A percentile compares a stretch with the other conserved stretches of the same genome.
Evolutionary conservation across 2,797 vertebrate genomes (phyloP).

Genomic region (Tapera naevia): DNA sequence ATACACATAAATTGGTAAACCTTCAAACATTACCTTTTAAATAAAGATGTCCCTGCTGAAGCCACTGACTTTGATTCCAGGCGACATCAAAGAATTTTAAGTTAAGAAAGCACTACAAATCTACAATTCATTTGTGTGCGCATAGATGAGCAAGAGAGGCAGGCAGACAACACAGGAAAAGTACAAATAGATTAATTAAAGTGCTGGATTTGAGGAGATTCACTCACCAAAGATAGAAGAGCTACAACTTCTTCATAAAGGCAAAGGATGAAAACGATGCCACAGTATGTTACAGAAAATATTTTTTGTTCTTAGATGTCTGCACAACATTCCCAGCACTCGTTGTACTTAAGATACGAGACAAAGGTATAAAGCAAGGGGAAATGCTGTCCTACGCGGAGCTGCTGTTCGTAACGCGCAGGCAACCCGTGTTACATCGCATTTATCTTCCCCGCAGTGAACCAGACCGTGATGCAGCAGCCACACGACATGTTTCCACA

Average conservation of each 20-base stretch:
- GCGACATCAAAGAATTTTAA: constrained; percentile 52
- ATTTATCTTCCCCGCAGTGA: constrained; percentile 37
- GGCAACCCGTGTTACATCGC: not conserved
- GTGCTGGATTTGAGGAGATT: constrained; percentile 55
- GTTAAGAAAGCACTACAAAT: constrained; percentile 57
- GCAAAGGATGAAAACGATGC: constrained; percentile 61
- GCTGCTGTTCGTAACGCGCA: not conserved
- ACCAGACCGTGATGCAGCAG: constrained; percentile 25
- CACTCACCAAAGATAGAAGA: constrained; percentile 39
- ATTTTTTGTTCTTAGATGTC: constrained; percentile 58
- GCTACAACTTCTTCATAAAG: constrained; percentile 50
- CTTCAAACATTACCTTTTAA: constrained; percentile 70
- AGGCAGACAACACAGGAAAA: constrained; percentile 53
- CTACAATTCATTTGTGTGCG: constrained; percentile 16
- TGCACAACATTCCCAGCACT: not conserved
- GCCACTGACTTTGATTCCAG: constrained; percentile 54
- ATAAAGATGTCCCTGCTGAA: constrained; percentile 63
- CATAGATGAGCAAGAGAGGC: not conserved
- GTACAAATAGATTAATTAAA: constrained; percentile 72
- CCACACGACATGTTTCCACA: not conserved
- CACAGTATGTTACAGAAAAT: constrained; percentile 45
- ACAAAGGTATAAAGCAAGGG: constrained; percentile 21
- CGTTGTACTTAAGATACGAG: constrained; percentile 16
- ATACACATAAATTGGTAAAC: constrained; percentile 51
- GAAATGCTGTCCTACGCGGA: not conserved